Base-by-base conservation (phyloP, 92 coral and sea anemone genomes). In the Metridium senile region DNA sequence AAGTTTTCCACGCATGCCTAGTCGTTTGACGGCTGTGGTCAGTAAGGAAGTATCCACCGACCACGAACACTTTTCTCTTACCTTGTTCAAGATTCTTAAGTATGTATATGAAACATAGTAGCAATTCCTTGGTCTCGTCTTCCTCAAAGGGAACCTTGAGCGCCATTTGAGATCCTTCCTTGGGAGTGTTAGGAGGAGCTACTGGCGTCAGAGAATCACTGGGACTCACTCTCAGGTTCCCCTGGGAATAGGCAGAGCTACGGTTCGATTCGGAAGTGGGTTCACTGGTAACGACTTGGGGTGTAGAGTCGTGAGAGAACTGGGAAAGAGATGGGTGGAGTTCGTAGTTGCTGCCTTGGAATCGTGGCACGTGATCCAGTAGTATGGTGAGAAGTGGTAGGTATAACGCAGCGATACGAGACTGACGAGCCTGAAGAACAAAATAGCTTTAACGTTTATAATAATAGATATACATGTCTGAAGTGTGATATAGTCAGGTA, bases 331-430 rank as follows among this genome's bases (percentile, higher is more conserved):
- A 90, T 77, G 86, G 89, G 13, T 90, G 85, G 61, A 92, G 71
- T 29, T 89, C 97, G 68, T 88, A 75, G 74, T 92, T 93, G 85
- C 93, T 89, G 85, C 99, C 99, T 62, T 93, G 99, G 85, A 95
- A 95, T 66, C 99, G 87, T 43, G 97, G 96, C 51, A 93, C 97
- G 85, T 95, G 99, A 62, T 95, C 97, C 86, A 95, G 71, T 0
- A 90, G 89, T 67, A 95, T 86, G 46, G 97, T 81, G 22, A 95
- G 96, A 70, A 95, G 91, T 30, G 99, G 99, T 11, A 95, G 96
- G 82, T 95, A 95, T 13, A 95, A 84, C 1, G 99, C 91, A 61
- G 97, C 93, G 57, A 95, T 95, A 64, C 99, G 99, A 17, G 99
- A 90, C 83, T 90, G 95, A 63, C 81, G 89, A 52, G 75, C 78